Percentiles rank a stretch among this genome's conserved stretches.
Evolutionary conservation across 2,113 vertebrate species (phyloP).

Genomic region (human): GRCh38 chr16:60589501-60590000

Average conservation of each 20-base stretch:
- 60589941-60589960: not conserved
- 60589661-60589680: not conserved
- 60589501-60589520: not conserved
- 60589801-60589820: slow-evolving; percentile 29
- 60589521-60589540: not conserved
- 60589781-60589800: not conserved
- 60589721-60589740: not conserved
- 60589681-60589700: slow-evolving; percentile 16
- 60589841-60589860: not conserved
- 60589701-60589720: not conserved
- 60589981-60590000: not conserved
- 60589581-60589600: not conserved
- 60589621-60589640: not conserved
- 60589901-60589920: not conserved
- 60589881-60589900: not conserved
- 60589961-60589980: not conserved
- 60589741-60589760: not conserved
- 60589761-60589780: not conserved
- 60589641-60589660: slow-evolving; percentile 9
- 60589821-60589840: not conserved
- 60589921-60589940: not conserved
- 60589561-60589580: not conserved
- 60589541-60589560: not conserved
- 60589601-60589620: not conserved
- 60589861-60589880: not conserved